Evolutionary conservation across 2,888 invertebrate genomes (phyloP).

Genomic region (Tridacna crocea): DNA sequence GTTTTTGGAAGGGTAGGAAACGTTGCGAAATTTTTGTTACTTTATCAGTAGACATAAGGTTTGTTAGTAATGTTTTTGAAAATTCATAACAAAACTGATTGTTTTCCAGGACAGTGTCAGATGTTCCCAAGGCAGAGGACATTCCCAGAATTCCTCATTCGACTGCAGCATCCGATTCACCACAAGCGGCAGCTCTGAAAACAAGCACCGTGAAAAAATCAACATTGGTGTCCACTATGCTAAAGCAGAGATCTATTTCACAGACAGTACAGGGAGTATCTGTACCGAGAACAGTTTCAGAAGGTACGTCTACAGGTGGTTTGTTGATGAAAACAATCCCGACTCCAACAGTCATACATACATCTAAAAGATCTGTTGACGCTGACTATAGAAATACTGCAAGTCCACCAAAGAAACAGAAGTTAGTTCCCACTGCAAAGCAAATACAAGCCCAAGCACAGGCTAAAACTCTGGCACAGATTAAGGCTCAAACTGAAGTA

Average conservation of each 20-base stretch:
- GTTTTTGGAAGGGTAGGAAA: too few species aligned
- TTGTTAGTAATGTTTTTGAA: too few species aligned
- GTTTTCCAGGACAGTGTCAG: conserved; percentile 64
- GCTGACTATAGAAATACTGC: conserved; percentile 17
- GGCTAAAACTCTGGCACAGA: conserved; percentile 75
- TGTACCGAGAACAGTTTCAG: neutral
- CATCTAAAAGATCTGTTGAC: conserved; percentile 40
- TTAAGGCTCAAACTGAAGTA: conserved; percentile 76
- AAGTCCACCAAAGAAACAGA: conserved; percentile 67
- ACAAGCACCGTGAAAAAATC: conserved; percentile 55
- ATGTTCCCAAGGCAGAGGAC: conserved; percentile 77
- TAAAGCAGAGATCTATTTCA: conserved; percentile 75
- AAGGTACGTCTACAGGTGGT: conserved; percentile 46
- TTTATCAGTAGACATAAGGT: too few species aligned
- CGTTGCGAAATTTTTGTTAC: too few species aligned
- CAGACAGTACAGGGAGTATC: conserved; percentile 64
- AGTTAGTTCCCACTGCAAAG: conserved; percentile 48
- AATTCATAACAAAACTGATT: neutral
- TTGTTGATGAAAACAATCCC: conserved; percentile 60
- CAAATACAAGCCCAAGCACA: conserved; percentile 64
- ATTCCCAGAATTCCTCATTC: conserved; percentile 53
- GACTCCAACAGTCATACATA: conserved; percentile 41
- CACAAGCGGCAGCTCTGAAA: conserved; percentile 24
- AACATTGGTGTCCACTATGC: conserved; percentile 77
- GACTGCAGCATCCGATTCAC: conserved; percentile 23